Conservation (phyloP, 1,140 invertebrate genomes). For the Drosophila parabipectinata region DNA sequence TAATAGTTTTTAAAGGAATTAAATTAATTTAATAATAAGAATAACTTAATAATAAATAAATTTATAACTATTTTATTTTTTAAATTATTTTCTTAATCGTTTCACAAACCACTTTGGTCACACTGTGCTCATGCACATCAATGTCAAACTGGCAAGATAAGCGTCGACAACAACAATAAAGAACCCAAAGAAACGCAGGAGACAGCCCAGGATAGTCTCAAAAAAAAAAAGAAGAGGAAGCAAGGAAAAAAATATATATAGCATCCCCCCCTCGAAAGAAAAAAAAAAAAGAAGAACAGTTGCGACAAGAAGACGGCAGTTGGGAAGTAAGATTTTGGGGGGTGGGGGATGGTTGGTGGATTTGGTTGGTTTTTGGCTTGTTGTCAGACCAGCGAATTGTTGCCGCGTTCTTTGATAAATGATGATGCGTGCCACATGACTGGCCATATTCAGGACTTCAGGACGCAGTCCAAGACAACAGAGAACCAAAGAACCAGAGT, state of each 20-base stretch:
- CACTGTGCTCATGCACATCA: slow-evolving; percentile 26
- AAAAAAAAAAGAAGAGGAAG: not conserved
- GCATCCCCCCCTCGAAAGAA: not conserved
- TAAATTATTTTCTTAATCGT: too few species aligned
- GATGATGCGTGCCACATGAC: slow-evolving; percentile 77
- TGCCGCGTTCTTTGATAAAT: slow-evolving; percentile 62
- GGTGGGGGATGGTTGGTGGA: slow-evolving; percentile 1
- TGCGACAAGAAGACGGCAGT: slow-evolving; percentile 4
- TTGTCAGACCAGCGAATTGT: slow-evolving; percentile 50
- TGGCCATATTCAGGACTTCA: slow-evolving; percentile 49
- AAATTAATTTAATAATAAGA: too few species aligned
- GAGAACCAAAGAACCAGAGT: slow-evolving; percentile 9
- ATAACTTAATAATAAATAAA: too few species aligned
- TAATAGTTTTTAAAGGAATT: too few species aligned
- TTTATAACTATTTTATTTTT: too few species aligned
- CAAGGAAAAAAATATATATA: not conserved
- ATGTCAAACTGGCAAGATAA: slow-evolving; percentile 37
- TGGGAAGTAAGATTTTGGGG: not conserved
- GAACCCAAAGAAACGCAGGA: slow-evolving; percentile 25
- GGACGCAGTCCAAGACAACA: slow-evolving; percentile 4
- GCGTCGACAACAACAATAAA: slow-evolving; percentile 38
- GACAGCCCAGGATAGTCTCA: slow-evolving; percentile 9
- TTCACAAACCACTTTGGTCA: not conserved
- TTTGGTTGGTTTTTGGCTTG: slow-evolving; percentile 40
- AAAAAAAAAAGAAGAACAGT: slow-evolving; percentile 21